Evolutionary conservation across 2,113 vertebrate species (phyloP), one percentile per base, ranked within the genome.

Genomic region (Micronycteris hirsuta): DNA sequence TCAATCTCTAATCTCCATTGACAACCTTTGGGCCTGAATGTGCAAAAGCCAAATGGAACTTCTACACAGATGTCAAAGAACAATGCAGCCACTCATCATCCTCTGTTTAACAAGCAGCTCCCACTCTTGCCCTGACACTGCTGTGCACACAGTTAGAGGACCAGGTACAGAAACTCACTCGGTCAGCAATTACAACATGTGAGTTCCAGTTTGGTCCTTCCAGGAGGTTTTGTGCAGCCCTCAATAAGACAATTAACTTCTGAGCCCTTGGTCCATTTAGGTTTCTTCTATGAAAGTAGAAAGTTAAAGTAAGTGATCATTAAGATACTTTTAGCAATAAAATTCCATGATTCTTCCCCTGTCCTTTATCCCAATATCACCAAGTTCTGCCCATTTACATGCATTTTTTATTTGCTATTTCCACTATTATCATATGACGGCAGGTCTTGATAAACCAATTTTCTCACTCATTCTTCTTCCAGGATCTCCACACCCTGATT

Each of bases 361-460:
- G 1, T 65, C 16, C 31, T 82, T 91, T 41, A 82, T 15, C 2
- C 45, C 38, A 67, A 0, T 38, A 84, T 78, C 70, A 87, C 49
- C 9, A 38, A 63, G 38, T 49, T 89, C 9, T 41, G 31, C 8
- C 31, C 56, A 90, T 81, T 95, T 47, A 63, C 11, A 70, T 31
- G 28, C 38, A 93, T 83, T 93, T 89, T 93, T 85, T 12, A 74
- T 67, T 95, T 88, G 67, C 43, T 70, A 88, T 63, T 84, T 94
- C 43, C 38, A 43, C 77, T 82, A 54, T 45, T 17, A 52, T 87
- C 28, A 33, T 36, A 41, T 77, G 41, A 96, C 9, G 15, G 10
- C 1, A 91, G 58, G 49, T 93, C 43, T 54, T 96, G 49, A 91
- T 43, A 38, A 96, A 52, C 19, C 33, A 65, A 33, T 91, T 81